These are phyloP conservation scores for Ichneumoninae sp. DNA, from an alignment of 2,888 invertebrate species.

Conservation along the genomic window DNA sequence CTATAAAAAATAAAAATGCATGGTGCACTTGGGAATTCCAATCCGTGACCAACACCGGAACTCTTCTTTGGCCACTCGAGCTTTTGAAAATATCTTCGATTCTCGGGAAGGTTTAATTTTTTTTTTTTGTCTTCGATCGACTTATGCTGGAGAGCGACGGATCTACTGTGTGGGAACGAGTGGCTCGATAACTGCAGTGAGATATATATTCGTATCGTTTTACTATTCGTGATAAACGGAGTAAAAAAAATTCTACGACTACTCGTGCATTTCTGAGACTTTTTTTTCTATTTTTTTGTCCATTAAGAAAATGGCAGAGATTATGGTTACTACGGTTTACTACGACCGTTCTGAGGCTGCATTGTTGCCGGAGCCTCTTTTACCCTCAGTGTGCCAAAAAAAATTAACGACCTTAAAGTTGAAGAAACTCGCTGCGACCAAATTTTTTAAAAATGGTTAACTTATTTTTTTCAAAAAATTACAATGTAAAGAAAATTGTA, in stretches of 20 bases:
- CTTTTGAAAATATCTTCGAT: conserved; percentile 32
- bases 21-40: no score
- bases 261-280: not conserved
- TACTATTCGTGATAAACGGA: conserved; percentile 12
- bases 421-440: not conserved
- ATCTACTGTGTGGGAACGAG: conserved; percentile 38
- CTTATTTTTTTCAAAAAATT: not conserved
- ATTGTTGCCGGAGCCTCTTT: not conserved
- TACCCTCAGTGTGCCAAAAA: not conserved
- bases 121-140: not conserved
- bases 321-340: no score
- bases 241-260: not conserved
- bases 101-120: not conserved
- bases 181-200: conserved; percentile 43
- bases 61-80: conserved; percentile 15
- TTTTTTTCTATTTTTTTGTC: not conserved
- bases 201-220: conserved; percentile 14
- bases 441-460: not conserved
- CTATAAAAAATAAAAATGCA: no score
- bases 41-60: not conserved
- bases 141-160: conserved; percentile 10
- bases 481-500: not conserved
- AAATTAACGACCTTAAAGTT: not conserved
- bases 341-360: not conserved
- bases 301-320: not conserved